phyloP scores from a whole-genome alignment of 2,797 vertebrate species.

The Enteromius mattozi region DNA sequence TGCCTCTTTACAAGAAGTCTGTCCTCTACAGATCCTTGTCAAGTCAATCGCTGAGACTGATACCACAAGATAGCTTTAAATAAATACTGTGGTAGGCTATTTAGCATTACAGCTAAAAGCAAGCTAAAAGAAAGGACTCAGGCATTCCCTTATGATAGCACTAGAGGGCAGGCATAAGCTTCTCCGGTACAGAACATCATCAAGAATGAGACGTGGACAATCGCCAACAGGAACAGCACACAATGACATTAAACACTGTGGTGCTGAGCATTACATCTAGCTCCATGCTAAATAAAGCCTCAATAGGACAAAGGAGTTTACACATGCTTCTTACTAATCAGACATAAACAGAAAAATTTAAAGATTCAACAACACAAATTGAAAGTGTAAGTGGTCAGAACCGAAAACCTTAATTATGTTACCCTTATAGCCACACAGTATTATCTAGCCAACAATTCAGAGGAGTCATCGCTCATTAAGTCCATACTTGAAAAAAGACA shows the following conservation, averaged over 20 bases:
- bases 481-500: slow-evolving; percentile 1
- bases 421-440: neutral
- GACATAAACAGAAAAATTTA: neutral
- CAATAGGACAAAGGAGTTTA: neutral
- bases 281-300: slow-evolving; percentile 7
- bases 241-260: slow-evolving; percentile 2
- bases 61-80: neutral
- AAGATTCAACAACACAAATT: neutral
- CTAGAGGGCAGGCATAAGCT: slow-evolving; percentile 52
- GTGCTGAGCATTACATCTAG: neutral
- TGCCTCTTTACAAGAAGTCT: neutral
- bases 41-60: neutral
- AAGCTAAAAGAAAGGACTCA: neutral
- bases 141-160: slow-evolving; percentile 44
- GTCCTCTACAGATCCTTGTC: neutral
- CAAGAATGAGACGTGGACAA: neutral
- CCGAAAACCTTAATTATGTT: neutral
- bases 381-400: neutral
- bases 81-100: neutral
- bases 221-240: neutral
- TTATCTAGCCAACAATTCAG: neutral
- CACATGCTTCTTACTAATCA: neutral
- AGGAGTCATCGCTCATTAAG: slow-evolving; percentile 3
- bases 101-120: neutral
- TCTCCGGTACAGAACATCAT: neutral